These are phyloP conservation scores for Platichthys stellatus DNA, from an alignment of 2,113 vertebrate species.

Conservation along the genomic window DNA sequence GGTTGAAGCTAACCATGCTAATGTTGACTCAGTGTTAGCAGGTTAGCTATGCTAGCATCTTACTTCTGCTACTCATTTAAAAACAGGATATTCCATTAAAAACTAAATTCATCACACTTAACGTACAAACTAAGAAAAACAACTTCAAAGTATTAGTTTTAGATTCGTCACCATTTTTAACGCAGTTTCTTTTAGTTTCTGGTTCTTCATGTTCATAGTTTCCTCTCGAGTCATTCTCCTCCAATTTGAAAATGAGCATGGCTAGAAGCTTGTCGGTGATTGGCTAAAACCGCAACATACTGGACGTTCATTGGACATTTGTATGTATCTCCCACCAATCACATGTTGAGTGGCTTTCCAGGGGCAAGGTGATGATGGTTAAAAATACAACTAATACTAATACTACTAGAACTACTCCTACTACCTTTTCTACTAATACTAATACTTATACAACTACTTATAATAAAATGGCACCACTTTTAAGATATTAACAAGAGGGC, in stretches of 20 bases:
- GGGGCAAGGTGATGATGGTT: neutral
- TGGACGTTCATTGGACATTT: conserved; percentile 6
- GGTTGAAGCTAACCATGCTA: neutral
- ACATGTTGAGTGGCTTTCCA: fast-evolving
- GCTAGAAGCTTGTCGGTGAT: neutral
- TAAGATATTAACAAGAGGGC: no score
- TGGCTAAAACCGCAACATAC: neutral
- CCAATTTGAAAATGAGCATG: neutral
- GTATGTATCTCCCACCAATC: conserved; percentile 6
- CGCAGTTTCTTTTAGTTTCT: neutral
- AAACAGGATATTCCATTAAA: no score
- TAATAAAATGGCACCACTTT: no score
- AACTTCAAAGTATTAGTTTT: no score
- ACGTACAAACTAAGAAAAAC: no score
- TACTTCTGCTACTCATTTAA: neutral
- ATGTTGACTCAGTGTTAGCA: neutral
- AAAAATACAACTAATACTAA: neutral
- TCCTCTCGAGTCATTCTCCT: no score
- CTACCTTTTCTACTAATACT: no score
- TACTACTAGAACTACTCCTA: no score
- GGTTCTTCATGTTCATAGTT: no score
- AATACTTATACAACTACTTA: no score
- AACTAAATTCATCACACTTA: no score
- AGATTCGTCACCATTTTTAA: no score
- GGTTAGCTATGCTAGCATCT: neutral